Conservation (phyloP, 2,797 vertebrate species). For the Hydrophis major region DNA sequence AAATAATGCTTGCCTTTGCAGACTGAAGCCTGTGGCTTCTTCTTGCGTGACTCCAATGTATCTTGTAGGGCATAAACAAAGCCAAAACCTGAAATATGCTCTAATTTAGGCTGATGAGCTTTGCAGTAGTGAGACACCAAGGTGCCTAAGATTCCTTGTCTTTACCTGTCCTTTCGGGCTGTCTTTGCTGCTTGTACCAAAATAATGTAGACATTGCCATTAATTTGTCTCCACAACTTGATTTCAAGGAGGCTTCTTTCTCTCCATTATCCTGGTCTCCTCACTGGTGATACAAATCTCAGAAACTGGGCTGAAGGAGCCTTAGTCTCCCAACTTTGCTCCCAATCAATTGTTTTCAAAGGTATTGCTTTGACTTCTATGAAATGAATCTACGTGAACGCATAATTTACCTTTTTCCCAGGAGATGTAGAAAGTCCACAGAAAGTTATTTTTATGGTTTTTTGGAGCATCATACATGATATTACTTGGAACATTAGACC, state of each 20-base stretch:
- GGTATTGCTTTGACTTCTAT: not conserved
- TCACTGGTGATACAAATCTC: not conserved
- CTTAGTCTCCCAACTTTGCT: not conserved
- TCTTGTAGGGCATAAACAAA: constrained; percentile 20
- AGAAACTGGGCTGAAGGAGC: not conserved
- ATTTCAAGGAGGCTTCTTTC: not conserved
- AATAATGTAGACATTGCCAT: not conserved
- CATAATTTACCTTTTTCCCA: not conserved
- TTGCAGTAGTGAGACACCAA: not conserved
- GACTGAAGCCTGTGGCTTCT: constrained; percentile 27
- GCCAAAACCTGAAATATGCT: fast-evolving
- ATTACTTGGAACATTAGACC: not conserved
- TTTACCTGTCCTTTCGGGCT: not conserved
- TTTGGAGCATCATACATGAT: not conserved
- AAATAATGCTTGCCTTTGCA: fast-evolving
- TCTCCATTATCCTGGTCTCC: not conserved
- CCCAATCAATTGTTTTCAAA: not conserved
- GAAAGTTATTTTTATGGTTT: not conserved
- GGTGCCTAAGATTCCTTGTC: not conserved
- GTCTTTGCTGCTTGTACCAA: not conserved
- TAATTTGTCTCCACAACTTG: not conserved
- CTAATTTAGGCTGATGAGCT: not conserved
- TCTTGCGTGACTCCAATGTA: not conserved
- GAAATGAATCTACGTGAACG: not conserved
- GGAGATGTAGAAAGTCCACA: not conserved